phyloP scores from a whole-genome alignment of 1,140 invertebrate species.

The Bombus huntii region DNA sequence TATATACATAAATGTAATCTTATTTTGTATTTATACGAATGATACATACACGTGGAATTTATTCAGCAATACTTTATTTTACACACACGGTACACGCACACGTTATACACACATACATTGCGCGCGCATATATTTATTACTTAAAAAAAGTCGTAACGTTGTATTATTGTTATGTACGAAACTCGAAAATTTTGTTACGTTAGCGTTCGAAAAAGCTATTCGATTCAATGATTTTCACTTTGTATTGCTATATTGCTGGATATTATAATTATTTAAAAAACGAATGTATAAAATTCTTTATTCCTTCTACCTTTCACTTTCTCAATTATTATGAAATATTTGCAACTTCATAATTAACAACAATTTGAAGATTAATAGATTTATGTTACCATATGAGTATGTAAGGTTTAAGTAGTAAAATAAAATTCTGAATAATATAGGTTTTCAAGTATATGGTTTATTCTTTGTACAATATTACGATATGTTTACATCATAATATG shows the following conservation, averaged over 20 bases:
- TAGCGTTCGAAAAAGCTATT: constrained; percentile 33
- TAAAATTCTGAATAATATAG: not conserved
- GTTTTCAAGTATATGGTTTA: constrained; percentile 57
- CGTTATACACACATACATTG: constrained; percentile 3
- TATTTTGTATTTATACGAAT: constrained; percentile 67
- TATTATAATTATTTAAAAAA: constrained; percentile 55
- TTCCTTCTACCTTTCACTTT: not conserved
- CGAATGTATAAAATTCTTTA: not conserved
- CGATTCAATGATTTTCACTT: constrained; percentile 36
- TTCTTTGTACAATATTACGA: constrained; percentile 74
- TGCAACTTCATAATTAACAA: not conserved
- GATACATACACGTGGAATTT: constrained; percentile 48
- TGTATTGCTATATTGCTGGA: constrained; percentile 50
- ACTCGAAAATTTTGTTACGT: constrained; percentile 57
- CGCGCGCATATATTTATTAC: constrained; percentile 64
- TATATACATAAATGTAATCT: constrained; percentile 49
- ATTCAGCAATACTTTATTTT: constrained; percentile 61
- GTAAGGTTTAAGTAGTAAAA: too few relatives aligned
- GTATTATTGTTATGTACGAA: constrained; percentile 49
- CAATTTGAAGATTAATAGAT: not conserved
- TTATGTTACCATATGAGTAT: not conserved
- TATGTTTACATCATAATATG: constrained; percentile 71
- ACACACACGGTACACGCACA: constrained; percentile 37
- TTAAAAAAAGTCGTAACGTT: constrained; percentile 35
- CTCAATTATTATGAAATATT: not conserved